A percentile compares a stretch with the other conserved stretches of the same genome.
phyloP scores from a whole-genome alignment of 1,140 invertebrate genomes.

The Mycetomoellerius zeteki region DNA sequence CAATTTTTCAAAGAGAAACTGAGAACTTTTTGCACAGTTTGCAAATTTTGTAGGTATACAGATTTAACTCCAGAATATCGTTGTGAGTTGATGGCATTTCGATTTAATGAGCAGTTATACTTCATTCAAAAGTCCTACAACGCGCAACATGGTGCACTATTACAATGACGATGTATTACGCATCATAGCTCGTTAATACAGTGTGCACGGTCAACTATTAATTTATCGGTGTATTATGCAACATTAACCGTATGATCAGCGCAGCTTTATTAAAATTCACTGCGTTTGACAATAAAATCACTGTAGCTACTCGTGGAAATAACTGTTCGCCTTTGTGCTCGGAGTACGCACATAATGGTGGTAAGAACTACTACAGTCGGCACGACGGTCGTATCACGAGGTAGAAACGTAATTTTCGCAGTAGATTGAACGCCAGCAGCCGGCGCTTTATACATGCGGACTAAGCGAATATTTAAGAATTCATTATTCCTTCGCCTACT shows the following conservation, averaged over 20 bases:
- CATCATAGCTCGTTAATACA: slow-evolving; percentile 48
- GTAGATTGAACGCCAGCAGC: slow-evolving; percentile 59
- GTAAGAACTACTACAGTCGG: background rate
- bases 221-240: slow-evolving; percentile 75
- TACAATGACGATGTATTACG: slow-evolving; percentile 69
- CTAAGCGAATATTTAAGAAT: slow-evolving; percentile 77
- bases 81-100: slow-evolving; percentile 5
- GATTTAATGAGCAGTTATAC: slow-evolving; percentile 66
- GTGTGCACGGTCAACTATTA: slow-evolving; percentile 60
- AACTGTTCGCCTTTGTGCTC: slow-evolving; percentile 22
- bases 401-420: slow-evolving; percentile 30
- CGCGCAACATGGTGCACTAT: slow-evolving; percentile 3
- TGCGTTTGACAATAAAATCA: slow-evolving; percentile 57
- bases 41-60: slow-evolving; percentile 6
- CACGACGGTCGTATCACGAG: background rate
- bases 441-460: slow-evolving; percentile 45
- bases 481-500: slow-evolving; percentile 70
- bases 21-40: slow-evolving; percentile 23
- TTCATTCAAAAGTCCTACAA: slow-evolving; percentile 66
- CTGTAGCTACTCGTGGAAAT: slow-evolving; percentile 17
- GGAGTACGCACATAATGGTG: background rate
- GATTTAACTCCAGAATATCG: background rate
- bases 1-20: background rate
- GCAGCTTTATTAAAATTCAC: slow-evolving; percentile 68
- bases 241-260: slow-evolving; percentile 62